These are phyloP conservation scores for Papilio aristodemus DNA, from an alignment of 1,140 invertebrate genomes.

Conservation along the genomic window DNA sequence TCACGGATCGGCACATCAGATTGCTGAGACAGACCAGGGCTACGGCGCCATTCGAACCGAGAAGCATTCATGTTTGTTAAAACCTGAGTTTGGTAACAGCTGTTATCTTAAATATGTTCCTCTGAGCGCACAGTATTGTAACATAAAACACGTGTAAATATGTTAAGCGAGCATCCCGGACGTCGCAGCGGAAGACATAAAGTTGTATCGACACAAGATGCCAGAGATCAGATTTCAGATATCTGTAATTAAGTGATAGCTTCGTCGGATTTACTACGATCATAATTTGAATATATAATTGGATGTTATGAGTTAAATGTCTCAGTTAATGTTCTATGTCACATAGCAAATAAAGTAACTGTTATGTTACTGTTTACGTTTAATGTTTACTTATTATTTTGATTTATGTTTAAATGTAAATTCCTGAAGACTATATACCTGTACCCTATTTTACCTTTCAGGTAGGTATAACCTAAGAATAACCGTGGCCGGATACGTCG, in stretches of 20 bases:
- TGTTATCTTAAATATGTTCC: neutral
- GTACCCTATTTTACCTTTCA: no score
- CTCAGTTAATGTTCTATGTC: neutral
- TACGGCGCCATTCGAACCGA: neutral
- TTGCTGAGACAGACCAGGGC: neutral
- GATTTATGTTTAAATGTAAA: no score
- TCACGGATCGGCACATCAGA: neutral
- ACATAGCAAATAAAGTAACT: neutral
- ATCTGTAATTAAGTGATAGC: neutral
- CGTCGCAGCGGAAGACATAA: neutral
- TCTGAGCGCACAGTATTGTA: neutral
- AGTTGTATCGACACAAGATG: neutral
- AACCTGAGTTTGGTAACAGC: neutral
- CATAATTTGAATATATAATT: neutral
- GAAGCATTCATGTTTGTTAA: neutral
- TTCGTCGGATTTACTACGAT: neutral
- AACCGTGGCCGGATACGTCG: no score
- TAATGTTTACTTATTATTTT: no score
- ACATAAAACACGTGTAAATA: neutral
- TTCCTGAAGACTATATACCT: no score
- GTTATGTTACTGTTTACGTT: no score
- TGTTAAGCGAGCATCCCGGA: neutral
- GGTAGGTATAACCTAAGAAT: no score
- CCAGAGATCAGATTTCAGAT: neutral
- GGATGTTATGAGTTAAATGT: neutral